Conservation (phyloP, 2,888 invertebrate species). For the Selenia dentaria region DNA sequence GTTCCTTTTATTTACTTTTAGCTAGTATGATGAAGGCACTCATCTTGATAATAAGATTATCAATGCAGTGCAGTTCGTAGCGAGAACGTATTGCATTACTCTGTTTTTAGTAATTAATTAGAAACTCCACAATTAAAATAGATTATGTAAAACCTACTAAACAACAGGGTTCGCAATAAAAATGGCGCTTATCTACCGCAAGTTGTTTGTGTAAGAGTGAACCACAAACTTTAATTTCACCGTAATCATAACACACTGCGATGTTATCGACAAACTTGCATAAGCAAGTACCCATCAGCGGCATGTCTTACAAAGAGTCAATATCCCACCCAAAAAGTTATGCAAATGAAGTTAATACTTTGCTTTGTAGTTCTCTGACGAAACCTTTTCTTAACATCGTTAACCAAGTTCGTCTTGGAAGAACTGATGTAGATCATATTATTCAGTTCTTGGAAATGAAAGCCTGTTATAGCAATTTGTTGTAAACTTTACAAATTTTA, state of each 20-base stretch:
- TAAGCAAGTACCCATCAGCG: background rate
- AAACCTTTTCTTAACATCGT: conserved; percentile 3
- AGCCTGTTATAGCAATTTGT: conserved; percentile 5
- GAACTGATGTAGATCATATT: conserved; percentile 3
- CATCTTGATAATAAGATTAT: no score
- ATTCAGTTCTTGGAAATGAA: conserved; percentile 1
- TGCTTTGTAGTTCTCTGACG: conserved; percentile 6
- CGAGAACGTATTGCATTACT: no score
- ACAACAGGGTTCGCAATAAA: no score
- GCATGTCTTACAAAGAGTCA: conserved; percentile 1
- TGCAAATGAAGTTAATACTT: conserved; percentile 5
- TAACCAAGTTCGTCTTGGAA: background rate
- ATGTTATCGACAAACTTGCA: conserved; percentile 6
- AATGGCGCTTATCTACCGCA: no score
- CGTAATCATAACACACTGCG: background rate
- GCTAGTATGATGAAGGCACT: no score
- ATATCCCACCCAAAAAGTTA: conserved; percentile 5
- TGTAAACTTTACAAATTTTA: no score
- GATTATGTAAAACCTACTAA: no score
- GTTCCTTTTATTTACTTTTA: no score
- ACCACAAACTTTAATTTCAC: background rate
- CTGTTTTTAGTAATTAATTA: no score
- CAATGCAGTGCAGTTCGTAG: no score
- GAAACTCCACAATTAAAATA: no score
- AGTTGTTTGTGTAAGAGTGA: background rate